Evolutionary conservation across 2,113 vertebrate species (phyloP), one percentile per base, ranked within the genome.

Genomic region (Gyps fulvus): DNA sequence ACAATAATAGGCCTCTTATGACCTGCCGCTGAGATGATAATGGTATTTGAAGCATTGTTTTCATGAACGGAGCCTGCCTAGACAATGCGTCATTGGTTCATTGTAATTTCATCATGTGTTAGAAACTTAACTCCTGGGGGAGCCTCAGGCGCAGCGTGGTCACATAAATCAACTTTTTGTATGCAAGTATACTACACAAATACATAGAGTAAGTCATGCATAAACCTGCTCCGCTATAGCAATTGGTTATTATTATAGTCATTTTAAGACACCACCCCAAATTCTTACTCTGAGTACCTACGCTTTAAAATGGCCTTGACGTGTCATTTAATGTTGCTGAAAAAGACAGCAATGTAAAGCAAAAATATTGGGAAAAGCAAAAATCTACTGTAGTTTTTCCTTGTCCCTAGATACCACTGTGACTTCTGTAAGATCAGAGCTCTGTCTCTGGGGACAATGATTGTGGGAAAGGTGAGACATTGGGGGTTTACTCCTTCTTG

Each of bases 11-110:
- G 16, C 11, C 52, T 78, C 61, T 79, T 84, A 69, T 67, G 83
- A 89, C 34, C 27, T 93, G 38, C 55, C 87, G 59, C 69, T 90
- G 88, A 96, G 61, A 89, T 82, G 52, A 92, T 82, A 92, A 91
- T 84, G 23, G 40, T 65, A 89, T 79, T 49, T 84, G 65, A 92
- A 96, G 13, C 29, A 61, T 79, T 97, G 63, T 84, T 92, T 92
- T 79, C 34, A 29, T 72, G 89, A 94, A 32, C 4, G 1, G 57
- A 92, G 18, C 10, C 55, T 89, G 72, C n/a, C 52, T 63, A 92
- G 69, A 89, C 90, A 87, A 87, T 66, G 49, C 2, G 2, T 49
- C 81, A 95, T 19, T 54, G 27, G 26, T 69, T 82, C 19, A 29
- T 59, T 71, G 59, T 67, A 77, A 90, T 92, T 95, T 92, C 69